A percentile compares a stretch with the other conserved stretches of the same genome.
Conservation (phyloP, 2,797 vertebrate species). For the Sylvia borin region DNA sequence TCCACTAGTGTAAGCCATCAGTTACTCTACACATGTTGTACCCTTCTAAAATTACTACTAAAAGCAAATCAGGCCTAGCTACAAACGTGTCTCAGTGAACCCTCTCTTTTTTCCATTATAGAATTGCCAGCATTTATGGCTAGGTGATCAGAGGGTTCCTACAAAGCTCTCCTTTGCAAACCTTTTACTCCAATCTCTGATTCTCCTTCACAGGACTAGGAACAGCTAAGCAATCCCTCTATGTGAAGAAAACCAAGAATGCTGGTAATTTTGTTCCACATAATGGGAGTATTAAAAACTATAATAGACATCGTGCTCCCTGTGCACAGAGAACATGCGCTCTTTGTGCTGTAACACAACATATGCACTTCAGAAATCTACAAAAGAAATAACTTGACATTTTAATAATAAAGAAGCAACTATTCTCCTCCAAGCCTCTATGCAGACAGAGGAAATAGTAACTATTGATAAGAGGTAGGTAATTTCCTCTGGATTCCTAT, state of each 20-base stretch:
- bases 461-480: constrained; percentile 61
- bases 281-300: not conserved
- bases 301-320: not conserved
- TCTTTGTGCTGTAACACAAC: not conserved
- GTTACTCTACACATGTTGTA: not conserved
- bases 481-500: constrained; percentile 68
- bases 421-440: constrained; percentile 22
- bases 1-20: not conserved
- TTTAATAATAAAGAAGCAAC: constrained; percentile 56
- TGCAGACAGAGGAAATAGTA: constrained; percentile 44
- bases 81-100: not conserved
- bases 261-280: not conserved
- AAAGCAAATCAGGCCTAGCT: not conserved
- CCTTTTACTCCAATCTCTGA: not conserved
- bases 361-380: constrained; percentile 7
- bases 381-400: constrained; percentile 37
- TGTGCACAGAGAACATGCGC: not conserved
- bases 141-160: not conserved
- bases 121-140: not conserved
- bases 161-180: not conserved
- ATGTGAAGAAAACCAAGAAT: not conserved
- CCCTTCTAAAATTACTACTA: not conserved
- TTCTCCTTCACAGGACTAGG: not conserved
- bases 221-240: not conserved
- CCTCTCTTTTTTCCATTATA: not conserved